Conservation (phyloP, 2,113 vertebrate species). For the Passer montanus region DNA sequence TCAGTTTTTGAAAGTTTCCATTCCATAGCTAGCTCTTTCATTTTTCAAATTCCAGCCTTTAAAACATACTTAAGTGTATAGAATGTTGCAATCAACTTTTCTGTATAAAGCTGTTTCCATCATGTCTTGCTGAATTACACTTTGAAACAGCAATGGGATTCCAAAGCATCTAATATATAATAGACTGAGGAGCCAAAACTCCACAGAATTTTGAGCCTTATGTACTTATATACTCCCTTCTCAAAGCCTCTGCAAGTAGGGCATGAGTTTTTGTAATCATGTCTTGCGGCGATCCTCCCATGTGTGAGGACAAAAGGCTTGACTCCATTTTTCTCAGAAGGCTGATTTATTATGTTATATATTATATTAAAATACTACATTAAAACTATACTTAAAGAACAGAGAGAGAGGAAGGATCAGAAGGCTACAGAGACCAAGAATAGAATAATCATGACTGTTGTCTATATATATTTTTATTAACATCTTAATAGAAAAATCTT, state of each 20-base stretch:
- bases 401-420: too few relatives aligned
- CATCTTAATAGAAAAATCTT: neutral
- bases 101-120: neutral
- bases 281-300: too few relatives aligned
- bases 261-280: neutral
- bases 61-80: neutral
- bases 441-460: neutral
- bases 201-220: neutral
- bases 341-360: too few relatives aligned
- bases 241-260: neutral
- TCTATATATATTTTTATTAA: neutral
- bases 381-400: too few relatives aligned
- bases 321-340: too few relatives aligned
- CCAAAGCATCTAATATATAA: neutral
- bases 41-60: neutral
- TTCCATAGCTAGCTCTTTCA: neutral
- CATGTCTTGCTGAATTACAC: neutral
- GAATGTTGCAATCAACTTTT: neutral
- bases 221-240: neutral
- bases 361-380: too few relatives aligned
- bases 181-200: neutral
- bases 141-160: neutral
- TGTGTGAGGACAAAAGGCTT: too few relatives aligned
- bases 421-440: too few relatives aligned
- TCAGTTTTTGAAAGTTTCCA: neutral